Evolutionary conservation across 2,888 invertebrate genomes (phyloP).

Genomic region (Ochlodes sylvanus): DNA sequence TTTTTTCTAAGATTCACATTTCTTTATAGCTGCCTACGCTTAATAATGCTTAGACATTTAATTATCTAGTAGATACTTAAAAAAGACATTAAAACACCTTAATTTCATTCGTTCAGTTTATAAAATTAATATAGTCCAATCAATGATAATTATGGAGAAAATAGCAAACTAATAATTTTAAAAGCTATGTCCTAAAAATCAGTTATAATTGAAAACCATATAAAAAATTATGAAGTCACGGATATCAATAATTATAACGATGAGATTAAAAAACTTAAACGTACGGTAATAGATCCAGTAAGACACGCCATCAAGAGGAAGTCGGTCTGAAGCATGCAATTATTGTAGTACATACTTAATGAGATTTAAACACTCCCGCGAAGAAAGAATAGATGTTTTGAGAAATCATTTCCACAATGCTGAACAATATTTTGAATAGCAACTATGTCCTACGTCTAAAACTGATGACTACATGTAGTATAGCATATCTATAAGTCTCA

Average conservation of each 20-base stretch:
- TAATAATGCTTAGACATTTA: too few relatives aligned
- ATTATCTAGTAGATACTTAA: too few relatives aligned
- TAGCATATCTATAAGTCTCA: too few relatives aligned
- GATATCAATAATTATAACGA: slow-evolving; percentile 9
- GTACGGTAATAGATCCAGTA: slow-evolving; percentile 26
- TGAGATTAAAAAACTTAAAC: slow-evolving; percentile 33
- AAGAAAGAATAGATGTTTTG: slow-evolving; percentile 39
- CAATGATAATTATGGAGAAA: not conserved
- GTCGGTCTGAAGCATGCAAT: slow-evolving; percentile 16
- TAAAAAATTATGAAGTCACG: slow-evolving; percentile 27
- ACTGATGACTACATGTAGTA: not conserved
- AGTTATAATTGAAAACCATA: not conserved
- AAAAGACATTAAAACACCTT: too few relatives aligned
- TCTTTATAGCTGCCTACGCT: too few relatives aligned
- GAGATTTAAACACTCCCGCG: slow-evolving; percentile 35
- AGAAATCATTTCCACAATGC: slow-evolving; percentile 19
- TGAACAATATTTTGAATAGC: slow-evolving; percentile 13
- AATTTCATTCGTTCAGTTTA: not conserved
- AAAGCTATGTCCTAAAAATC: too few relatives aligned
- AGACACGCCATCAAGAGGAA: slow-evolving; percentile 31
- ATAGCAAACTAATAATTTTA: too few relatives aligned
- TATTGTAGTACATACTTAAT: slow-evolving; percentile 29
- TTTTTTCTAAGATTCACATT: too few relatives aligned
- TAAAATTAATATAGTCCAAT: not conserved
- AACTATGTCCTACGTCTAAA: slow-evolving; percentile 8